Evolutionary conservation across 2,797 vertebrate species (phyloP), one percentile per base, ranked within the genome.

Genomic region (Acanthis flammea): DNA sequence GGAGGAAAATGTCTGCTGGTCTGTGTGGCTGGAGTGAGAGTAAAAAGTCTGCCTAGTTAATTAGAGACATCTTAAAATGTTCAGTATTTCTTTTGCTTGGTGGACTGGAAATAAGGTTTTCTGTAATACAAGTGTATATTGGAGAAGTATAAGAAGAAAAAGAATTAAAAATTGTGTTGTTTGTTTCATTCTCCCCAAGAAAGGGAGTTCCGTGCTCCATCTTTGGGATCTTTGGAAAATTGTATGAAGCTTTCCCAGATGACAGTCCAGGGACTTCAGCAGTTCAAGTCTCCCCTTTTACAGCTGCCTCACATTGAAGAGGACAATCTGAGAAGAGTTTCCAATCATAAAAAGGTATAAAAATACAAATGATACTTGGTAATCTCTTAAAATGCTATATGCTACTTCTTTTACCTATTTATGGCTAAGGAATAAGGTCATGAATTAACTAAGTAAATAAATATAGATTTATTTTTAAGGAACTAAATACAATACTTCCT

Each of bases 201-300:
- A 98, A 98, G 98, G 97, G 98, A 98, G 97, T 99, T 99, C 91
- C 99, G 99, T 77, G 99, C 99, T 97, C 99, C 99, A 95, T 98
- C 99, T 75, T 98, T 99, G 97, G 98, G 98, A 45, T 99, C 99
- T 71, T 98, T 99, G 95, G 99, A 99, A 98, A 99, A 99, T 94
- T 99, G 99, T 91, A 99, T 99, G 99, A 99, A 99, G 97, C 98
- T 99, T 96, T 99, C 98, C 63, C 99, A 99, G 97, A 99, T 99
- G 99, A 98, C 98, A 42, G 99, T 99, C 61, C 99, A 99, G 96
- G 99, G 99, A 45, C 98, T 99, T 88, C 99, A 99, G 95, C 99
- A 99, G 97, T 99, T 99, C 79, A 99, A 99, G 95, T 99, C 99
- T 54, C 99, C 99, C 9, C 98, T 99, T 91, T 96, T 99, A 71